These are phyloP conservation scores for Hirundo rustica DNA, from an alignment of 2,797 vertebrate species.

Conservation along the genomic window DNA sequence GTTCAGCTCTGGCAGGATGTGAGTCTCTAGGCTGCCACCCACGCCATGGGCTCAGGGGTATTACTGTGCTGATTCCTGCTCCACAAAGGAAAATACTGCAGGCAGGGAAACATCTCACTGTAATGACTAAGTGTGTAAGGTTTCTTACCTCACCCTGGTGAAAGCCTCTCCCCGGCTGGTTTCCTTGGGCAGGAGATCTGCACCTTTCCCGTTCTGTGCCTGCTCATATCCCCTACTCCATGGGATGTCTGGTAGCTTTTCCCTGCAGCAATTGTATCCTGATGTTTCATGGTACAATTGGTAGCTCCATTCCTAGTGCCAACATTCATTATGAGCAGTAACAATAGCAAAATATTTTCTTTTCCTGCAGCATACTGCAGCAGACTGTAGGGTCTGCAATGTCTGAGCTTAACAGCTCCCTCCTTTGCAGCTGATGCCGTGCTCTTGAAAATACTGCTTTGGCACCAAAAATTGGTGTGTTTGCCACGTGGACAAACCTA, in stretches of 20 bases:
- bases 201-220: not conserved
- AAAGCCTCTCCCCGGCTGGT: not conserved
- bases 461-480: not conserved
- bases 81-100: not conserved
- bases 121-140: not conserved
- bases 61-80: not conserved
- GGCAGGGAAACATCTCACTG: not conserved
- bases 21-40: not conserved
- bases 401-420: not conserved
- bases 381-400: not conserved
- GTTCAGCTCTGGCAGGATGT: not conserved
- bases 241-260: not conserved
- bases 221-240: rapidly evolving
- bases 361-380: not conserved
- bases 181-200: not conserved
- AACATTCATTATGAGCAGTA: not conserved
- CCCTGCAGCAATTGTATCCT: not conserved
- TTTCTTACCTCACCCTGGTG: not conserved
- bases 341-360: not conserved
- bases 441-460: not conserved
- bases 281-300: not conserved
- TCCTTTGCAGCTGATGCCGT: not conserved
- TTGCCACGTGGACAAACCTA: not conserved
- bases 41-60: rapidly evolving
- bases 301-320: not conserved